Base-by-base conservation (phyloP, 1,140 invertebrate species). In the Microvelia longipes region DNA sequence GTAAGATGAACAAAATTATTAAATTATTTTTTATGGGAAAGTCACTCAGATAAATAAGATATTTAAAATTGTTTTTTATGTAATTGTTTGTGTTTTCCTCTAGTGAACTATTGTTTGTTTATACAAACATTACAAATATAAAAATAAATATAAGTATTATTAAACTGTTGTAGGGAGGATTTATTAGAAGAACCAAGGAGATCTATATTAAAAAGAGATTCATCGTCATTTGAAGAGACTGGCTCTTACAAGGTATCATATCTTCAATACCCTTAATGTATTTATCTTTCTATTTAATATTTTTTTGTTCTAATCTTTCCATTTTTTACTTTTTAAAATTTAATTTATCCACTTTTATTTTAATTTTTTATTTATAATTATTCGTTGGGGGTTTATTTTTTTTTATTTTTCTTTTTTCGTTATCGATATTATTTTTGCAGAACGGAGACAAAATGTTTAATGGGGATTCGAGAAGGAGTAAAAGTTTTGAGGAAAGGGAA, bases 401-500 rank as follows among this genome's bases (percentile, higher is more conserved):
- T 60, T 11, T 11, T 60, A 11, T 60, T 60, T 60, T 60, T 60
- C 19, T 11, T 60, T 60, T 60, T 60, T 60, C 35, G 35, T 60
- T 11, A 60, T 60, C 19, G 11, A 19, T 60, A 60, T 60, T 60
- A n/a, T 60, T 60, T 60, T 19, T 72, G 61, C 73, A 77, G 73
- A 84, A 81, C 30, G 83, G 83, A 0, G 88, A 90, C 73, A 77
- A 87, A 70, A 77, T 85, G 75, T 83, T n/a, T n/a, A n/a, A n/a
- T n/a, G n/a, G 85, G 67, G 86, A 89, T 72, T 86, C 85, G 70
- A 82, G 88, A 68, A 83, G 90, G 64, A 91, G 89, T 77, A 93
- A 93, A 79, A 94, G 91, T 74, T 90, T 94, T 76, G 93, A 96
- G 79, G 92, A 96, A 79, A 81, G 93, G 28, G 91, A 94, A 77